Evolutionary conservation across 1,140 invertebrate genomes (phyloP).

Genomic region (Dendrolimus punctatus): DNA sequence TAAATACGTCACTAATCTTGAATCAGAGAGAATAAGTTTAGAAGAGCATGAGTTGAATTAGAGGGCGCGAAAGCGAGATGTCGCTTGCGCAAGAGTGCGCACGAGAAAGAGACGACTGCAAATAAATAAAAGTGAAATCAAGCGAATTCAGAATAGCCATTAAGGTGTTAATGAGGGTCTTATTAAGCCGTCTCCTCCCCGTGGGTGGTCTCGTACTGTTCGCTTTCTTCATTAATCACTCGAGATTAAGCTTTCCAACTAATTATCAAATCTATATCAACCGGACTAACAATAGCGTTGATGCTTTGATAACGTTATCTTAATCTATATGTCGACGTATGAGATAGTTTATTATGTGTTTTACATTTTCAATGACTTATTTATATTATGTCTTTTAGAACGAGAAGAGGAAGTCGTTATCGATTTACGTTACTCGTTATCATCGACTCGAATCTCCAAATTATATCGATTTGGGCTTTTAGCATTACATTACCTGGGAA

Average conservation of each 20-base stretch:
- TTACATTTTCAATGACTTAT: too few relatives aligned
- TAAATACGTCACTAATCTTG: constrained; percentile 67
- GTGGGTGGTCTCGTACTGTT: constrained; percentile 56
- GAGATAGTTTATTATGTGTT: too few relatives aligned
- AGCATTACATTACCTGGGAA: too few relatives aligned
- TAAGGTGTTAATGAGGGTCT: constrained; percentile 68
- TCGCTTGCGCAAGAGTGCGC: constrained; percentile 16
- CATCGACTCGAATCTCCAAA: too few relatives aligned
- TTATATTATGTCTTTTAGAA: too few relatives aligned
- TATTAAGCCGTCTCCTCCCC: constrained; percentile 64
- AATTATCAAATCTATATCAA: constrained; percentile 50
- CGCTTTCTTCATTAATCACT: constrained; percentile 58
- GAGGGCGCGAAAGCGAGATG: constrained; percentile 34
- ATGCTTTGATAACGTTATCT: constrained; percentile 13
- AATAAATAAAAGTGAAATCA: constrained; percentile 60
- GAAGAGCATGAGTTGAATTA: constrained; percentile 59
- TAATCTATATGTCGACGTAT: not conserved
- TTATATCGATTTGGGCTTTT: too few relatives aligned
- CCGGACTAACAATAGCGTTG: constrained; percentile 9
- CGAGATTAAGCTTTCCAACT: constrained; percentile 42
- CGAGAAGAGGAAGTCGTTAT: too few relatives aligned
- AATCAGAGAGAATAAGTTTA: constrained; percentile 65
- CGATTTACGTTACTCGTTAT: too few relatives aligned
- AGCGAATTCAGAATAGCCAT: constrained; percentile 66
- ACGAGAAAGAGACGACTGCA: constrained; percentile 32